Conservation (phyloP, 1,140 invertebrate species). For the Drosophila funebris region DNA sequence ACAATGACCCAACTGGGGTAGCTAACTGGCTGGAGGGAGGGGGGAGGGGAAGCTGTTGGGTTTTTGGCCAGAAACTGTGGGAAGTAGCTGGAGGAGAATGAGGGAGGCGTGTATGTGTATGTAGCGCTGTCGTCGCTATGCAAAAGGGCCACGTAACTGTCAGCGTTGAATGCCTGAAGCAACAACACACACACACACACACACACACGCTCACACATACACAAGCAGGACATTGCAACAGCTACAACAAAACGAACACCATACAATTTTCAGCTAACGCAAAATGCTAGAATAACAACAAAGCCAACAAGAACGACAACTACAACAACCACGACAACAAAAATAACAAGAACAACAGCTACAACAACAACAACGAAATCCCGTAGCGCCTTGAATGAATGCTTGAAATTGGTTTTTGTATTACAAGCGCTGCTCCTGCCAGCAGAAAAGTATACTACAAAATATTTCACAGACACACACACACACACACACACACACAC, state of each 20-base stretch:
- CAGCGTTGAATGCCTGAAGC: constrained; percentile 40
- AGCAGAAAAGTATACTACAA: constrained; percentile 71
- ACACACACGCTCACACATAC: constrained; percentile 10
- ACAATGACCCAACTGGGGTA: constrained; percentile 32
- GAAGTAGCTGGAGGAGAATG: no score
- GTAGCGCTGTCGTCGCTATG: constrained; percentile 63
- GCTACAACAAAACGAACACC: constrained; percentile 15
- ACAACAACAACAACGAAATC: constrained; percentile 25
- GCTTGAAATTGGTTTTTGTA: constrained; percentile 78
- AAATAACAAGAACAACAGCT: constrained; percentile 2
- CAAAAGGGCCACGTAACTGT: constrained; percentile 58
- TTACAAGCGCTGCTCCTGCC: constrained; percentile 27
- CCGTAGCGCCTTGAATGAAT: constrained; percentile 68
- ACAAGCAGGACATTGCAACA: constrained; percentile 15
- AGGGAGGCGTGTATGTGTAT: not conserved
- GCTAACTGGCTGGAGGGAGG: not conserved
- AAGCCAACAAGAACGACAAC: constrained; percentile 3
- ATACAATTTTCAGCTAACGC: constrained; percentile 41
- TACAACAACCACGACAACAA: no score
- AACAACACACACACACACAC: constrained; percentile 21
- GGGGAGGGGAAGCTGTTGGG: constrained; percentile 1
- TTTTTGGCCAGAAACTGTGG: no score
- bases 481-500: constrained; percentile 5
- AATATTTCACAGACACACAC: constrained; percentile 42
- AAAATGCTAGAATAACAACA: constrained; percentile 33